Percentiles rank a stretch among this genome's conserved stretches.
These are phyloP conservation scores for Chiroxiphia lanceolata DNA, from an alignment of 2,797 vertebrate genomes.

Conservation along the genomic window DNA sequence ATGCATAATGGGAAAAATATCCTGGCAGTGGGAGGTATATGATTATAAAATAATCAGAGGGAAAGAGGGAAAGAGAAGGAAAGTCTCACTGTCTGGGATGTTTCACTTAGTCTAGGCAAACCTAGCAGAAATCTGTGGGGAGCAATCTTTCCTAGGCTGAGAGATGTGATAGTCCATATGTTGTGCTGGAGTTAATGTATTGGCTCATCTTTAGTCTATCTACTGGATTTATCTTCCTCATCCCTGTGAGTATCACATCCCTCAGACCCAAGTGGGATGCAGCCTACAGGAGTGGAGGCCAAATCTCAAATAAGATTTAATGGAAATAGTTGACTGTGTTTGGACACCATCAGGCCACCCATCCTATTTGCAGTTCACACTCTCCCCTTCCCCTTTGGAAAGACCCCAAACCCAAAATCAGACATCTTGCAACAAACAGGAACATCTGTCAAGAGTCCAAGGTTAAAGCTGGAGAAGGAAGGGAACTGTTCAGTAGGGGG, in stretches of 20 bases:
- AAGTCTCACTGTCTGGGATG: slow-evolving; percentile 7
- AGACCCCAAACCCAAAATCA: slow-evolving; percentile 28
- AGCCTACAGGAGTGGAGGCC: not conserved
- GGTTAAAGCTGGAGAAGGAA: not conserved
- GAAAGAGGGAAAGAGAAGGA: not conserved
- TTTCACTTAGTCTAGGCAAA: slow-evolving; percentile 8
- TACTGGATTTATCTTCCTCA: not conserved
- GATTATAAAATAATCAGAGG: not conserved
- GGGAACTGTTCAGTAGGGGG: not conserved
- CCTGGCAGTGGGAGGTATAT: not conserved
- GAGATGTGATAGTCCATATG: slow-evolving; percentile 41
- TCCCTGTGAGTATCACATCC: not conserved
- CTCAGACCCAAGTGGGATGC: not conserved
- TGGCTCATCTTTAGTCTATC: slow-evolving; percentile 6
- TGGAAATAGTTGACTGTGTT: not conserved
- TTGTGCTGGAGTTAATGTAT: not conserved
- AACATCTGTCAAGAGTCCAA: not conserved
- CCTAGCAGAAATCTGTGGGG: slow-evolving; percentile 7
- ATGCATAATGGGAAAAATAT: not conserved
- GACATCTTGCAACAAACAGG: not conserved
- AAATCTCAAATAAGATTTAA: slow-evolving; percentile 1
- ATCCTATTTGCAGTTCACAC: not conserved
- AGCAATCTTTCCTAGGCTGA: slow-evolving; percentile 10
- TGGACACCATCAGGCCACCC: slow-evolving; percentile 6
- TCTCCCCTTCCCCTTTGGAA: not conserved